Evolutionary conservation across 2,797 vertebrate genomes (phyloP).

Genomic region (Microctenopoma lineatum): DNA sequence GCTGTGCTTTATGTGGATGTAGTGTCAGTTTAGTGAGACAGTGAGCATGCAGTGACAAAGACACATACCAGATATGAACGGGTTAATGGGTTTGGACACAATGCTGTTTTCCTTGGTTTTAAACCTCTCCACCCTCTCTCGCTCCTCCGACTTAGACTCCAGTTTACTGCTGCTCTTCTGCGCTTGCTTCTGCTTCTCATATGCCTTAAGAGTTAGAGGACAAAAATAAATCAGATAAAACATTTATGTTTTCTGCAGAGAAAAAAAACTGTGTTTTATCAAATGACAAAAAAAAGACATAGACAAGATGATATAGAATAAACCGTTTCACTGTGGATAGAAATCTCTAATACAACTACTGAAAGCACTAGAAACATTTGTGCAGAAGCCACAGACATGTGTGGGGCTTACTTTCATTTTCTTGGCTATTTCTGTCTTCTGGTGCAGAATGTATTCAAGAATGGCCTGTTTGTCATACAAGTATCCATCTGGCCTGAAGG

Average conservation of each 20-base stretch:
- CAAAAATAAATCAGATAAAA: background rate
- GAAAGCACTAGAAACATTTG: too few species aligned
- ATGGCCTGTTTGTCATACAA: constrained; percentile 93
- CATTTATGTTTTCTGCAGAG: too few species aligned
- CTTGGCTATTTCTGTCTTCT: constrained; percentile 89
- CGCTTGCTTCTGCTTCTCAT: constrained; percentile 89
- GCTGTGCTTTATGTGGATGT: too few species aligned
- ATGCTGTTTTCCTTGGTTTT: constrained; percentile 90
- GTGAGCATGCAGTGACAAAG: background rate
- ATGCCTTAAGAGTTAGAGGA: constrained; percentile 76
- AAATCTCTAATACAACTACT: too few species aligned
- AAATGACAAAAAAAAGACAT: too few species aligned
- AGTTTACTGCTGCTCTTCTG: constrained; percentile 82
- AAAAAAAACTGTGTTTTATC: too few species aligned
- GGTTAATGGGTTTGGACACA: constrained; percentile 92
- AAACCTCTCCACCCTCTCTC: constrained; percentile 87
- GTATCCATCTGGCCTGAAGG: constrained; percentile 87
- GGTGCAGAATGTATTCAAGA: constrained; percentile 91
- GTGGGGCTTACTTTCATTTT: constrained; percentile 87
- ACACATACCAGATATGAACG: constrained; percentile 83
- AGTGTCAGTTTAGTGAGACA: background rate
- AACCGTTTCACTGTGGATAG: too few species aligned
- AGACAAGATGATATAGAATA: too few species aligned
- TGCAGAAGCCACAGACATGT: too few species aligned
- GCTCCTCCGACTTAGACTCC: constrained; percentile 85